Evolutionary conservation across 2,888 invertebrate species (phyloP), one percentile per base, ranked within the genome.

Genomic region (Agrotis segetum): DNA sequence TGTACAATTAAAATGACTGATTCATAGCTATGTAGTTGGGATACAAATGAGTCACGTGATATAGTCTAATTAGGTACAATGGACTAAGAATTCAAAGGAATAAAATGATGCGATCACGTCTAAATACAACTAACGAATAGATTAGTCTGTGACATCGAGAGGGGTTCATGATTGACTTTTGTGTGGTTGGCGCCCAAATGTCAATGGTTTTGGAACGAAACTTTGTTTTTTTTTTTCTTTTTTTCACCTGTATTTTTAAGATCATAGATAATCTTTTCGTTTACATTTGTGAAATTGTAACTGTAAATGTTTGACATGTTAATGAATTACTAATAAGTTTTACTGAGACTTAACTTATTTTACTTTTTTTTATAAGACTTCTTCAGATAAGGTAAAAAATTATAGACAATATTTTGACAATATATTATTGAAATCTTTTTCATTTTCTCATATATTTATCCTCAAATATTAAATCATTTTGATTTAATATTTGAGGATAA

Each of bases 1-100:
- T 80, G 82, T 84, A 89, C 91, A 92, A 93, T 93, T 92, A 91
- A 91, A 88, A 90, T 91, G 91, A 90, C 89, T 92, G 91, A 93
- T 92, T 94, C 92, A 92, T 85, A 84, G 84, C 86, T 88, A 88
- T 88, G 65, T 87, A 87, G 89, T 90, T 88, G 88, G 84, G 88
- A 88, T 88, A 88, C 85, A 88, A 90, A 89, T 92, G 91, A 91
- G 88, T 92, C 91, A 92, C 87, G 85, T 87, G 84, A 82, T 81
- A 82, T 84, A 73, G 71, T 85, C 86, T 92, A 91, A 93, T 93
- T 91, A 91, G 88, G 87, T 86, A 87, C 90, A 92, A 91, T 88
- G 85, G 82, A 81, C 80, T 73, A 87, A 81, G 88, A 88, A 88
- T 88, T 83, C 82, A 84, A 87, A 82, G 81, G 88, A 88, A 86